Evolutionary conservation across 2,888 invertebrate species (phyloP).

Genomic region (Drosophila rubida): DNA sequence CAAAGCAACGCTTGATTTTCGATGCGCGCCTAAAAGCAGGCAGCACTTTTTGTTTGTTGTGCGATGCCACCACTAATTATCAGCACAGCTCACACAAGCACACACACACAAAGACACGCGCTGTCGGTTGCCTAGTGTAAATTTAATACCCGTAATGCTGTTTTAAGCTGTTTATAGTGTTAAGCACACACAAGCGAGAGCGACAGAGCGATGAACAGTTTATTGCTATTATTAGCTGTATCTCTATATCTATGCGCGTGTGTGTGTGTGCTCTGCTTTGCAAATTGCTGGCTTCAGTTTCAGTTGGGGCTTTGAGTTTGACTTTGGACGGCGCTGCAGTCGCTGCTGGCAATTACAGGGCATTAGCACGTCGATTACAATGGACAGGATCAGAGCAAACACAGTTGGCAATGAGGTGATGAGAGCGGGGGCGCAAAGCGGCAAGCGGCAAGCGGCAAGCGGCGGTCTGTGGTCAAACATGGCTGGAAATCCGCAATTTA

Average conservation of each 20-base stretch:
- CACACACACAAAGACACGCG: conserved; percentile 1
- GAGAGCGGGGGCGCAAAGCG: neutral
- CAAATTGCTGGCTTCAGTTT: conserved; percentile 49
- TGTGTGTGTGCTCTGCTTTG: conserved; percentile 37
- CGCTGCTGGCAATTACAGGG: conserved; percentile 50
- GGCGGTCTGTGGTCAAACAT: conserved; percentile 28
- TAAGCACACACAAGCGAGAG: conserved; percentile 20
- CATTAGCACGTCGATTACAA: conserved; percentile 57
- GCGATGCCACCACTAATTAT: conserved; percentile 8
- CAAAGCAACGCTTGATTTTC: neutral
- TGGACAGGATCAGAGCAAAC: conserved; percentile 13
- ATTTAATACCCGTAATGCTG: conserved; percentile 53
- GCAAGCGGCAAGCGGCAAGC: neutral
- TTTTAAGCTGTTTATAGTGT: conserved; percentile 68
- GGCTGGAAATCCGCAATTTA: conserved; percentile 42
- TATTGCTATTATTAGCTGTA: neutral
- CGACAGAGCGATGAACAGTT: neutral
- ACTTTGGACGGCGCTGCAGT: conserved; percentile 20
- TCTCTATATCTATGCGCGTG: neutral
- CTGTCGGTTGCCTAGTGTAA: too few species aligned
- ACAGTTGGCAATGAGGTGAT: too few species aligned
- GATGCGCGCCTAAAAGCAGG: conserved; percentile 17
- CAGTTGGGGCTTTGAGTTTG: conserved; percentile 2
- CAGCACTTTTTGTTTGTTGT: conserved; percentile 10
- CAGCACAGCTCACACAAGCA: neutral